Base-by-base conservation (phyloP, 2,113 vertebrate genomes). In the Nesoenas mayeri region DNA sequence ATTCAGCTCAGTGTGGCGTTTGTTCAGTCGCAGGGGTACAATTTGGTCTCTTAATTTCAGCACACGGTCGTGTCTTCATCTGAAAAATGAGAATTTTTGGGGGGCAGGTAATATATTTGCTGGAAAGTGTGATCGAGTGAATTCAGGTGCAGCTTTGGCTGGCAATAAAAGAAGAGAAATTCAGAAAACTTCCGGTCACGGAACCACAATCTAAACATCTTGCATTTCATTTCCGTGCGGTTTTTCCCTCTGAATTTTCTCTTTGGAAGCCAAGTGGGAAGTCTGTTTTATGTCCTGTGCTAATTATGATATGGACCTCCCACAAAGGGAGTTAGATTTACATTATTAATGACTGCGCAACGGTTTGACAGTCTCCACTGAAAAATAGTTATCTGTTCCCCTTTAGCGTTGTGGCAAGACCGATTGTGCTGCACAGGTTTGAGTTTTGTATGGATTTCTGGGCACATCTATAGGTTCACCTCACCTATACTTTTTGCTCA, bases 1-100 rank as follows among this genome's bases (percentile, higher is more conserved):
- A 64, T 73, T 71, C 42, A n/a, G 0, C 40, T 65, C 17, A 1
- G 5, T 0, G 0, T 47, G 53, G 22, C 60, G 48, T 50, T 62
- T 25, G 32, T 48, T 71, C 16, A 65, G 56, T 60, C 44, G 25
- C n/a, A n/a, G 25, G 31, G n/a, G 29, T 57, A 75, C 48, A 54
- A 47, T 82, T 87, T 1, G 3, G 4, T 84, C 65, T 82, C 1
- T 66, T 60, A 8, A 40, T 77, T 82, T 82, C 62, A 50, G 20
- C 44, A n/a, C 0, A 1, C 50, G 20, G 31, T 53, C 12, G 17
- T 38, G 31, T 89, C 66, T n/a, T 92, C 66, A 42, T 38, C 34
- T 77, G 73, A 87, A 79, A 89, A 92, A 57, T 28, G 8, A 72
- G 40, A 36, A 31, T 18, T 12, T 53, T 83, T 81, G 65, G 19